Base-by-base conservation (phyloP, 1,140 invertebrate species). In the Drosophila varians region DNA sequence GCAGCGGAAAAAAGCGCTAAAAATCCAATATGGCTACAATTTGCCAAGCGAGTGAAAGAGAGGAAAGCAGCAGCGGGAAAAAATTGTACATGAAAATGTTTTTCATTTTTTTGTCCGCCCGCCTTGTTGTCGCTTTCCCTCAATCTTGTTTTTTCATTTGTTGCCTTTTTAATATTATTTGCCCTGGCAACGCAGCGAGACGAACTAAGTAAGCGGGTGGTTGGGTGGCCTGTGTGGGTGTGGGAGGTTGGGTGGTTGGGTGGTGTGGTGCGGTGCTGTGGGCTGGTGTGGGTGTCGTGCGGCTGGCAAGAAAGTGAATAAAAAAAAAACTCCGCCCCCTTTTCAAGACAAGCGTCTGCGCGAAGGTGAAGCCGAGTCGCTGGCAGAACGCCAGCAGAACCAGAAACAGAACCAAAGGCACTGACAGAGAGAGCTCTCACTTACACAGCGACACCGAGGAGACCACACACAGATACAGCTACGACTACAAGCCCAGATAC, bases 291-390 rank as follows among this genome's bases (percentile, higher is more conserved):
- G 36, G 36, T 16, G 36, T 38, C 36, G 36, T 12, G 14, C 46
- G 49, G 49, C 23, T 61, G 56, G 36, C 64, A 74, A 68, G 49
- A 69, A 76, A 47, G 58, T 64, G 65, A 68, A 38, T 40, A 31
- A 73, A 86, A 89, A 90, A 86, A 90, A 90, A 90, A 90, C 89
- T 90, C 89, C 89, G 89, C 89, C 89, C 89, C 79, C 80, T 86
- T 86, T 88, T 90, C 57, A 90, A 90, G 89, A 90, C 89, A 77
- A 80, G 79, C 74, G 80, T 87, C 74, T 82, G 75, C 77, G 86
- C 86, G 74, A 86, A 86, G 80, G 80, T 87, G 16, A 66, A 66
- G 62, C 61, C 46, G 36, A 66, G 28, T 52, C 46, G 61, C 46
- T 53, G 62, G 38, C 62, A 66, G 62, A 87, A 77, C 82, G 77